Conservation (phyloP, 1,140 invertebrate genomes). For the Microvelia longipes region DNA sequence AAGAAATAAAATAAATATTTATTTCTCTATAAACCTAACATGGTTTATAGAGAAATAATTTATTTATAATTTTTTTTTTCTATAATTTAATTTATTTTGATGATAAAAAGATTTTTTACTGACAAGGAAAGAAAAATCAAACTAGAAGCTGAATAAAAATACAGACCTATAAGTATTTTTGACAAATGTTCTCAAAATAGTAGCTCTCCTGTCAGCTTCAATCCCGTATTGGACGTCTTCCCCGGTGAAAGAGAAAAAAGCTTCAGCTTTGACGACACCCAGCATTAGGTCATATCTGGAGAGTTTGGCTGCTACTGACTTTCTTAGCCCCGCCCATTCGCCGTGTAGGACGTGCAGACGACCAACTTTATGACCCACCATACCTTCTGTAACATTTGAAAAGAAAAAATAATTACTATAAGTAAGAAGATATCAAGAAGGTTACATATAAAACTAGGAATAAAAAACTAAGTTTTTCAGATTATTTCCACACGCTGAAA, state of each 20-base stretch:
- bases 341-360: constrained; percentile 1
- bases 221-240: constrained; percentile 85
- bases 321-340: constrained; percentile 36
- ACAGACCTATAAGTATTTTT: constrained; percentile 75
- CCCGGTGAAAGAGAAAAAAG: constrained; percentile 75
- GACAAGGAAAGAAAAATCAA: too few species aligned
- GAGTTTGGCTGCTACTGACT: constrained; percentile 54
- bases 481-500: too few species aligned
- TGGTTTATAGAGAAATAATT: too few species aligned
- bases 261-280: constrained; percentile 73
- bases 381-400: constrained; percentile 2
- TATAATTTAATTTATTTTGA: too few species aligned
- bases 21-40: too few species aligned
- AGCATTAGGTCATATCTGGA: constrained; percentile 83
- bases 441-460: constrained; percentile 1
- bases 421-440: too few species aligned
- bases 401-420: not conserved
- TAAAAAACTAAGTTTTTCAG: not conserved
- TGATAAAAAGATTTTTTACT: too few species aligned
- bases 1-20: too few species aligned
- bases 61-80: too few species aligned
- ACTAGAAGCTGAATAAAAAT: too few species aligned
- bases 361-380: constrained; percentile 27
- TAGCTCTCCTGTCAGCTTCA: constrained; percentile 67
- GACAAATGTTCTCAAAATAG: constrained; percentile 80